Base-by-base conservation (phyloP, 2,888 invertebrate species). In the Melinaea menophilus region DNA sequence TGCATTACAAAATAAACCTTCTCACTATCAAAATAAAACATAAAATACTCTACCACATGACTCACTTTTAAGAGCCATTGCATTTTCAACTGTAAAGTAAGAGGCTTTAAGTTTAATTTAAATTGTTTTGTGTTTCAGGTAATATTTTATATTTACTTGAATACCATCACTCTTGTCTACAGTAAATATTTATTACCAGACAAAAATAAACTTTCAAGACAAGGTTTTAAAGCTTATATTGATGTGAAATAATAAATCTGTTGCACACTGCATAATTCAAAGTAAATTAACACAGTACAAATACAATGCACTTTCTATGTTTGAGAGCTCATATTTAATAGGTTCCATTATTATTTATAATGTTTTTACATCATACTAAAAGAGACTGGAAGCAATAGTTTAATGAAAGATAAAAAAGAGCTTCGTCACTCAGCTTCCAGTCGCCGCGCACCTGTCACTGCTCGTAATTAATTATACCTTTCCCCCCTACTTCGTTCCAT, bases 391-490 rank as follows among this genome's bases (percentile, higher is more conserved):
- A 41, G 41, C 59, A 58, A 63, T 55, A 61, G 65, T 34, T 60
- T 61, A 65, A 64, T 58, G 59, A 48, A 37, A 64, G 65, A 73
- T 72, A 83, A 84, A 84, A 86, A 85, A 82, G 74, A 72, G 84
- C 85, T 68, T 72, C 81, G 85, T 88, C 88, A 88, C 77, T 64
- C 81, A 77, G 75, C 75, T 73, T 75, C 75, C 75, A 78, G 79
- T 85, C 88, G 88, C 88, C 87, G 88, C 86, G 85, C 88, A 90
- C 88, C 89, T 90, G 89, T 88, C 89, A 89, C 79, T 80, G 37
- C 80, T 76, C 73, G 80, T 88, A 82, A 88, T 89, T 88, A 89
- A 89, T 89, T 88, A 89, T 80, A 66, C 69, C 75, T 74, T 68
- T 72, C 74, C 72, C 72, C 71, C 55, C 55, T 68, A 66, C 63